These are phyloP conservation scores for Yoshiicerus persimilis DNA, from an alignment of 1,140 invertebrate species.

Conservation along the genomic window DNA sequence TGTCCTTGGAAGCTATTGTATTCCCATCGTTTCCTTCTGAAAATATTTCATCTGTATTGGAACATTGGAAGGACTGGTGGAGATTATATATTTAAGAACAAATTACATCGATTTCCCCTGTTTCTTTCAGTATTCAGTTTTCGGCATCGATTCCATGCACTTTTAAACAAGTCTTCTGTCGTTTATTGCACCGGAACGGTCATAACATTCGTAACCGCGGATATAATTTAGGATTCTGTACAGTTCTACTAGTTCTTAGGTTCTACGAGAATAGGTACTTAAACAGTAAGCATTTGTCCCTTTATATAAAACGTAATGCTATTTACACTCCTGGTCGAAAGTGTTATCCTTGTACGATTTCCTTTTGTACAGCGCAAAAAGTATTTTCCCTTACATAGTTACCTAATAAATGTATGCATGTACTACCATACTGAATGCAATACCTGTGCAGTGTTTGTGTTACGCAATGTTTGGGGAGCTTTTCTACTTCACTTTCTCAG, in stretches of 20 bases:
- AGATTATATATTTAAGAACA: neutral
- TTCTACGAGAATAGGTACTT: neutral
- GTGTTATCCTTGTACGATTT: too few relatives aligned
- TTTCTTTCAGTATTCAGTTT: neutral
- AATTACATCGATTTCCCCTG: neutral
- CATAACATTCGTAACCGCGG: neutral
- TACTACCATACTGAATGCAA: neutral
- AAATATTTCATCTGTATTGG: neutral
- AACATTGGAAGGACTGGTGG: neutral
- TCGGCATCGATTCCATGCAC: conserved; percentile 24
- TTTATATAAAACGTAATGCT: neutral
- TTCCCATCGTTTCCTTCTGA: neutral
- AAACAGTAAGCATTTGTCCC: neutral
- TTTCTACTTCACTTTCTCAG: neutral
- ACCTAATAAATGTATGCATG: neutral
- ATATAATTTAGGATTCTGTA: neutral
- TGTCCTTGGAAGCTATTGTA: neutral
- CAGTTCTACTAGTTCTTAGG: neutral
- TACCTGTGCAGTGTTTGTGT: too few relatives aligned
- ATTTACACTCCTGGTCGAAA: neutral
- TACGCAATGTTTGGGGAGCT: neutral
- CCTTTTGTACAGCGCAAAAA: too few relatives aligned
- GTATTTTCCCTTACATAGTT: too few relatives aligned
- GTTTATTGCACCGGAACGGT: neutral
- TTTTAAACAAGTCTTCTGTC: conserved; percentile 11